Percentiles rank a stretch among this genome's conserved stretches.
These are phyloP conservation scores for Hippasteria phrygiana DNA, from an alignment of 53 echinoderm and acorn worm genomes.

Conservation along the genomic window DNA sequence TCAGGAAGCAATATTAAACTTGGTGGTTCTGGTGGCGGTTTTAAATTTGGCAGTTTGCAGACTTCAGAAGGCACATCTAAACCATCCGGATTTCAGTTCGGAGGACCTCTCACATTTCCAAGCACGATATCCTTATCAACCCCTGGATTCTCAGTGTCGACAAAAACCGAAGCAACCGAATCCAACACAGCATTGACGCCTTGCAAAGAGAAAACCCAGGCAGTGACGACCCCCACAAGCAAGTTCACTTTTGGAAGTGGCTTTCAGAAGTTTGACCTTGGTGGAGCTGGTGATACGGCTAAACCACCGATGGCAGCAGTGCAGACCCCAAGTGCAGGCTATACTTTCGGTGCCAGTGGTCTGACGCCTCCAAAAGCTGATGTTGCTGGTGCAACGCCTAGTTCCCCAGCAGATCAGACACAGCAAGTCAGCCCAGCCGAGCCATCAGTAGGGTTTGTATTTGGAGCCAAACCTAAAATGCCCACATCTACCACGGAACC, in stretches of 20 bases:
- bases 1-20: too few relatives aligned
- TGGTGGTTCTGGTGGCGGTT: conserved; percentile 36
- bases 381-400: not conserved
- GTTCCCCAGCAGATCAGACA: not conserved
- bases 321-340: not conserved
- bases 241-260: conserved; percentile 72
- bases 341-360: conserved; percentile 15
- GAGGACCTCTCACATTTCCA: not conserved
- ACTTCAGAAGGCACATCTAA: not conserved
- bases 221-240: conserved; percentile 27
- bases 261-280: conserved; percentile 71
- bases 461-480: not conserved
- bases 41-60: conserved; percentile 2
- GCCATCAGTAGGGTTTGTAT: not conserved
- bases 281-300: conserved; percentile 30
- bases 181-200: not conserved
- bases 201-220: not conserved
- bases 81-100: conserved; percentile 32
- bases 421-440: not conserved
- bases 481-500: not conserved
- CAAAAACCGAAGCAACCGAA: not conserved
- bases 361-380: conserved; percentile 2
- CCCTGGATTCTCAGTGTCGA: too few relatives aligned
- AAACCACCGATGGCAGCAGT: not conserved
- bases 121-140: too few relatives aligned